These are phyloP conservation scores for Zelleria hepariella DNA, from an alignment of 2,888 invertebrate genomes.

Conservation along the genomic window DNA sequence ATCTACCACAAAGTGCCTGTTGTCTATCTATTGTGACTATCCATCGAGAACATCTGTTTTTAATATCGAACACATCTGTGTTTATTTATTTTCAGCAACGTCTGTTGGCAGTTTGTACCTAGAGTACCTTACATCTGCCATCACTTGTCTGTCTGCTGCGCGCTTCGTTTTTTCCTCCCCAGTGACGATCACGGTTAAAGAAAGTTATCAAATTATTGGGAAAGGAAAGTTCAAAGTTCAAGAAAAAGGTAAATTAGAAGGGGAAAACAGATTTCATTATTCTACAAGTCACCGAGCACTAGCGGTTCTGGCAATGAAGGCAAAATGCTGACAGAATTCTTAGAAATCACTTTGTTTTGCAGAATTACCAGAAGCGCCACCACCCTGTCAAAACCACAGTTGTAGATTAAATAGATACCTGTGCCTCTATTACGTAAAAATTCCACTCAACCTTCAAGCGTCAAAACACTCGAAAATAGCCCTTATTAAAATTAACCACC, in stretches of 20 bases:
- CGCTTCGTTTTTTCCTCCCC: background rate
- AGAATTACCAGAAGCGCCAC: background rate
- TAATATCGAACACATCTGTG: background rate
- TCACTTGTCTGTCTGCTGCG: too few species aligned
- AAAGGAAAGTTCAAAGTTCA: background rate
- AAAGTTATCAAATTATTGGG: background rate
- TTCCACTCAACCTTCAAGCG: too few species aligned
- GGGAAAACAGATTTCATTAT: background rate
- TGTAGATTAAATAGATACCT: too few species aligned
- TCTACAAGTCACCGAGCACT: too few species aligned
- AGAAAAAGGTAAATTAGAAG: background rate
- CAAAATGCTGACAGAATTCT: too few species aligned
- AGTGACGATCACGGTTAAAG: background rate
- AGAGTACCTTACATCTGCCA: background rate
- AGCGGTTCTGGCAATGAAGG: too few species aligned
- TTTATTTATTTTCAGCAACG: background rate
- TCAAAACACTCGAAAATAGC: too few species aligned
- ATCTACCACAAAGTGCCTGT: too few species aligned
- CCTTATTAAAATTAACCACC: too few species aligned
- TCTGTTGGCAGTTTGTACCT: background rate
- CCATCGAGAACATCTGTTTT: background rate
- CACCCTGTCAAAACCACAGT: too few species aligned
- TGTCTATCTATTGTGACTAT: too few species aligned
- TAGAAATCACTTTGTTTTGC: background rate
- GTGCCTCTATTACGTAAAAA: too few species aligned